phyloP scores from a whole-genome alignment of 1,140 invertebrate species.

The Asbolus verrucosus region DNA sequence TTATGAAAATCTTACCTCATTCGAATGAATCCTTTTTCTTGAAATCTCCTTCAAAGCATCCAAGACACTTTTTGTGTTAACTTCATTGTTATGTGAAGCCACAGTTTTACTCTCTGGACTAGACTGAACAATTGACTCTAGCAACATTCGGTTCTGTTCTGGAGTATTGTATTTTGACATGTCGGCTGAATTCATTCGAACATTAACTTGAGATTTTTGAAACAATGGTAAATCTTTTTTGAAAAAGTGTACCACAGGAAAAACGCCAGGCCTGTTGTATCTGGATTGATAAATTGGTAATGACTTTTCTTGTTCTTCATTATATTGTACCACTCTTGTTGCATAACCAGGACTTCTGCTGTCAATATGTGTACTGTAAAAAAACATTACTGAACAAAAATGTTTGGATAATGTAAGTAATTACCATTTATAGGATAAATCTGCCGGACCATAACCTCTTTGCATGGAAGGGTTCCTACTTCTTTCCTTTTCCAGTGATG shows the following conservation, averaged over 20 bases:
- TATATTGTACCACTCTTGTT: constrained; percentile 65
- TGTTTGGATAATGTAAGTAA: background rate
- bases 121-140: constrained; percentile 51
- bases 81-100: constrained; percentile 12
- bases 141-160: constrained; percentile 48
- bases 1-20: constrained; percentile 61
- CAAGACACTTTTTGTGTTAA: constrained; percentile 66
- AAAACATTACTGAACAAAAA: constrained; percentile 19
- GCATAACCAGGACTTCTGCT: constrained; percentile 66
- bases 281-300: constrained; percentile 54
- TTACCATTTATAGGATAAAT: background rate
- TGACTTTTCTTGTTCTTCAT: constrained; percentile 57
- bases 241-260: constrained; percentile 61
- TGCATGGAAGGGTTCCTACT: no score
- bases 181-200: constrained; percentile 48
- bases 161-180: constrained; percentile 44
- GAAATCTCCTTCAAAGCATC: constrained; percentile 69
- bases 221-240: constrained; percentile 59
- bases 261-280: constrained; percentile 62
- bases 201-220: constrained; percentile 44
- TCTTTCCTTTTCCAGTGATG: background rate
- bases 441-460: no score
- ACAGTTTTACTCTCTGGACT: constrained; percentile 40
- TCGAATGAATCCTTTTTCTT: constrained; percentile 67
- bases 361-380: constrained; percentile 62